Evolutionary conservation across 2,888 invertebrate genomes (phyloP), one percentile per base, ranked within the genome.

Genomic region (Pristionchus japonicus): DNA sequence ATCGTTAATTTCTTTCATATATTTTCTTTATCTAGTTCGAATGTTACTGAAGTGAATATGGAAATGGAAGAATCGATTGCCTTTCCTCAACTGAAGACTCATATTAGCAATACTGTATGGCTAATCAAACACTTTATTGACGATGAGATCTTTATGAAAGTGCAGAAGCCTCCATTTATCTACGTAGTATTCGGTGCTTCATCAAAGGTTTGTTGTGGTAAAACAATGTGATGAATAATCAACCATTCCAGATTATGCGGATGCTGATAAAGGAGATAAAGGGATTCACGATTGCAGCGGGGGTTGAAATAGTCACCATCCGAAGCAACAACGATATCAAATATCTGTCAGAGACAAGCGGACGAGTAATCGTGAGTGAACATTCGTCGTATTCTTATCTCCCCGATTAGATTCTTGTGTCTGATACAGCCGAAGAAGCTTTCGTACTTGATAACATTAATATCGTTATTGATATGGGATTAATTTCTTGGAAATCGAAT

Each of bases 181-280:
- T 77, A 43, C 43, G 77, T 77, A n/a, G 77, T 77, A 27, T 77
- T 77, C 27, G 27, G n/a, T n/a, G n/a, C n/a, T n/a, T n/a, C n/a
- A n/a, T n/a, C n/a, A n/a, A n/a, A n/a, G n/a, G n/a, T n/a, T n/a
- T n/a, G n/a, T n/a, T n/a, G n/a, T n/a, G n/a, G n/a, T n/a, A n/a
- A n/a, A n/a, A n/a, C n/a, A n/a, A n/a, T n/a, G n/a, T n/a, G n/a
- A n/a, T n/a, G n/a, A n/a, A n/a, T n/a, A n/a, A n/a, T n/a, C n/a
- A n/a, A n/a, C n/a, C n/a, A n/a, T n/a, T 57, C 20, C 37, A 70
- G 70, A 7, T 70, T 1, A 37, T 70, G 37, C 15, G 37, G 20
- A 70, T 70, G 3, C 20, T 70, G 70, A 37, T 9, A 37, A 23
- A 37, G 7, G 70, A 34, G 20, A 70, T 70, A 70, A 1, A 20